Percentiles rank a stretch among this genome's conserved stretches.
These are phyloP conservation scores for Papilio polyxenes DNA, from an alignment of 1,140 invertebrate genomes.

Conservation along the genomic window DNA sequence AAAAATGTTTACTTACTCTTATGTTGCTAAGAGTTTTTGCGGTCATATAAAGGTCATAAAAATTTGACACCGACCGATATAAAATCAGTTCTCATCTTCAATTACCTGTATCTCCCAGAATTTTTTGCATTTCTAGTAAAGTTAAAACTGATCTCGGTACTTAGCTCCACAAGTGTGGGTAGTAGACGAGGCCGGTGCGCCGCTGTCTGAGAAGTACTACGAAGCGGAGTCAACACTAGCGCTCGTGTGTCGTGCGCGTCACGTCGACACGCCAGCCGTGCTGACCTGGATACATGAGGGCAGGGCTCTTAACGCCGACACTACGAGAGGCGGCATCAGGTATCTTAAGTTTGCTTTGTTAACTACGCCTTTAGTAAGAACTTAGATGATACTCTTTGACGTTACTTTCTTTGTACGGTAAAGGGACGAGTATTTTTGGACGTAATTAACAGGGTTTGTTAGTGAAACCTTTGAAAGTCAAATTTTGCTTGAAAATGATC, in stretches of 20 bases:
- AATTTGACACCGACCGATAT: too few species aligned
- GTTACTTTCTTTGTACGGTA: background rate
- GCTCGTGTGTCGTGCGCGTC: slow-evolving; percentile 86
- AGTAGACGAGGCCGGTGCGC: slow-evolving; percentile 86
- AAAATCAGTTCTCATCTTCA: too few species aligned
- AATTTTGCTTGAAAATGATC: background rate
- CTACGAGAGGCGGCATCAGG: slow-evolving; percentile 87
- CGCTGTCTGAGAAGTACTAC: slow-evolving; percentile 87
- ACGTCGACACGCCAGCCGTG: slow-evolving; percentile 85
- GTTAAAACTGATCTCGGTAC: background rate
- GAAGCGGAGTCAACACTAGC: slow-evolving; percentile 89
- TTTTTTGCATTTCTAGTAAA: background rate
- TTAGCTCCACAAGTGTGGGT: slow-evolving; percentile 88
- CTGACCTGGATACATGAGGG: slow-evolving; percentile 88
- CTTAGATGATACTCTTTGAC: slow-evolving; percentile 2
- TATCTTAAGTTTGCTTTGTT: slow-evolving; percentile 52
- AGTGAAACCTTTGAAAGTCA: background rate
- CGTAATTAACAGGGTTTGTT: background rate
- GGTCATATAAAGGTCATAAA: too few species aligned
- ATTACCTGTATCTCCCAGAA: background rate
- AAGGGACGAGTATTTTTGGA: background rate
- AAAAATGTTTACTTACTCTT: too few species aligned
- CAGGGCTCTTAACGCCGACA: slow-evolving; percentile 86
- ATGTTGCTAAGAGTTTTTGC: too few species aligned
- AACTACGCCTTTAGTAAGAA: slow-evolving; percentile 3